Evolutionary conservation across 2,113 vertebrate genomes (phyloP), one percentile per base, ranked within the genome.

Genomic region (Theristicus caerulescens): DNA sequence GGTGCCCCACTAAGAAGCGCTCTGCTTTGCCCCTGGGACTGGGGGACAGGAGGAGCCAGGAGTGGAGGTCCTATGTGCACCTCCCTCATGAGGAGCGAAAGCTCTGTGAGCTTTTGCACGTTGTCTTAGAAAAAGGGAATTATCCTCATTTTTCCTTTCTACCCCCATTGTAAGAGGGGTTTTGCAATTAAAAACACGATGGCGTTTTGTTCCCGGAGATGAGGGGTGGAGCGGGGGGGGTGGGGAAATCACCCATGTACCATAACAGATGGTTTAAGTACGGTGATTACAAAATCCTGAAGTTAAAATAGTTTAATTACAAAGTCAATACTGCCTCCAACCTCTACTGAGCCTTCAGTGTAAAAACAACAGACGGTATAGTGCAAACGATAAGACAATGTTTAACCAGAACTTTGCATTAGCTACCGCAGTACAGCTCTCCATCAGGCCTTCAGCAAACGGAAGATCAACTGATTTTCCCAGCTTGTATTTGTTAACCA

Each of bases 221-320:
- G 73, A 90, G 95, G 77, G 94, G 94, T 93, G 32, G 87, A 82
- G 83, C 38, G 52, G 95, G 73, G 95, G 73, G 95, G 97, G 92
- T 82, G 84, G 89, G 89, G 82, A 91, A 88, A 80, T 98, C 88
- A 31, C 80, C 88, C 82, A 96, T 96, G 97, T 93, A 95, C 98
- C 96, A 97, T 98, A 98, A 99, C 99, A 99, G 99, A 99, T 99
- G 99, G 99, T 97, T 98, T 98, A 98, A 99, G 99, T 99, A 98
- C 97, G 93, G 98, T 99, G 99, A 99, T 99, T 99, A 99, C 99
- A 99, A 99, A 99, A 99, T 99, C 98, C 98, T 98, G 98, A 99
- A 98, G 98, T 99, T 99, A 99, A 99, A 99, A 99, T 99, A 99
- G 99, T 99, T 99, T 99, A 99, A 99, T 99, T 99, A 99, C 99